Base-by-base conservation (phyloP, 2,113 vertebrate genomes). In the Pterocles burchelli region DNA sequence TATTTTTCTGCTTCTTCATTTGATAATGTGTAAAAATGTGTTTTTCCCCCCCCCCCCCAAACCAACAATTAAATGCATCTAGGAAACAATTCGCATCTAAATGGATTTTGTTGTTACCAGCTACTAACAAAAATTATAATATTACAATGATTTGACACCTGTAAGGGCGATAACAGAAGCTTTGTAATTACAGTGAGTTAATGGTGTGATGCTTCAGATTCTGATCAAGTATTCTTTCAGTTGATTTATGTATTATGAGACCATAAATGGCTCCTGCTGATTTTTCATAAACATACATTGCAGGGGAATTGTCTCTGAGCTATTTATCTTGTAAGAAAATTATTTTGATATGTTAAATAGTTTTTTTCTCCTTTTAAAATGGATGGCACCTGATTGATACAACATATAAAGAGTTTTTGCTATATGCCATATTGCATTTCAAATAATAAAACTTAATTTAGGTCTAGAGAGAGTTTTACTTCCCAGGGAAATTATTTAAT, bases 181-280 rank as follows among this genome's bases (percentile, higher is more conserved):
- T 92, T 63, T 88, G 54, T 68, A 46, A 54, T 76, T 62, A 15
- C 66, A 49, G 16, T 54, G 70, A 85, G 38, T 67, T n/a, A 43
- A 67, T 72, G 85, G 24, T 68, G 61, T 66, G 62, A 67, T 73
- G 70, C 48, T 95, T 77, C 73, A 85, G 57, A 4, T 65, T 51
- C 63, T 91, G 85, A 92, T 93, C 88, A 94, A 96, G 52, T 62
- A 55, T 33, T 89, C 67, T 75, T 91, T 89, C 82, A 29, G 59
- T 24, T 95, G 93, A 77, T 96, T 93, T 90, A 78, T 91, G 66
- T 62, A 48, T 93, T 80, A 20, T 81, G 83, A 89, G 92, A 46
- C 41, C 48, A 90, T 81, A 94, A 95, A 96, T 89, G 88, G 68
- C 85, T 96, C 90, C 85, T 10, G 79, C 76, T 96, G 90, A 17